phyloP scores from a whole-genome alignment of 2,797 vertebrate genomes.

The Mus minutoides region DNA sequence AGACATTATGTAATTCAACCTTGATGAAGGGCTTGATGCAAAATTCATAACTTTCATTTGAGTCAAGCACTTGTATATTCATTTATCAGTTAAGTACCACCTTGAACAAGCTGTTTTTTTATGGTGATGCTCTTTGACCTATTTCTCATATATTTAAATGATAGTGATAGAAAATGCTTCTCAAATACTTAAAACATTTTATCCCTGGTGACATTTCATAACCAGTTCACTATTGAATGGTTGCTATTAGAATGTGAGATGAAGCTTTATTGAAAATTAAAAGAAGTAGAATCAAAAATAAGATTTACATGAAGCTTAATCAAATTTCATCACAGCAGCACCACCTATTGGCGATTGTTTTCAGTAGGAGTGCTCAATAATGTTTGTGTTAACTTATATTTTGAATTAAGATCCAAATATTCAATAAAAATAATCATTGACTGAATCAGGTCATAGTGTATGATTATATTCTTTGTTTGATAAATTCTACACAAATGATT shows the following conservation, averaged over 20 bases:
- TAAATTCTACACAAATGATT: conserved; percentile 6
- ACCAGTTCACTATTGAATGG: conserved; percentile 62
- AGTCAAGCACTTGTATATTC: conserved; percentile 72
- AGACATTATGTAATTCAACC: conserved; percentile 80
- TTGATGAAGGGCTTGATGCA: conserved; percentile 80
- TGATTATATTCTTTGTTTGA: not conserved
- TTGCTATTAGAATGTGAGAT: conserved; percentile 53
- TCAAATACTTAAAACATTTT: conserved; percentile 70
- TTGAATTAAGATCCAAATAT: not conserved
- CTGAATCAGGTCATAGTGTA: not conserved
- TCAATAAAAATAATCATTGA: not conserved
- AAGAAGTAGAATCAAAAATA: conserved; percentile 45
- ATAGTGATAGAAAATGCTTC: conserved; percentile 67
- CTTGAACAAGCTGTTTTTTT: conserved; percentile 74
- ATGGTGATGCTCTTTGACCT: conserved; percentile 74
- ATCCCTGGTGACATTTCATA: conserved; percentile 70
- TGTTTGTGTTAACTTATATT: not conserved
- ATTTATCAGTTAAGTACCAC: conserved; percentile 79
- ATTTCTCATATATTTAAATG: conserved; percentile 73
- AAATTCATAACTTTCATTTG: conserved; percentile 76
- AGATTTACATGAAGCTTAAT: conserved; percentile 63
- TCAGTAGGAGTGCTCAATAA: conserved; percentile 21
- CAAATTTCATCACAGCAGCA: conserved; percentile 75
- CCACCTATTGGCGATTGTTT: conserved; percentile 74
- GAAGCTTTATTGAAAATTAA: conserved; percentile 37